Conservation (phyloP, 2,888 invertebrate species). For the Ennomos quercinarius region DNA sequence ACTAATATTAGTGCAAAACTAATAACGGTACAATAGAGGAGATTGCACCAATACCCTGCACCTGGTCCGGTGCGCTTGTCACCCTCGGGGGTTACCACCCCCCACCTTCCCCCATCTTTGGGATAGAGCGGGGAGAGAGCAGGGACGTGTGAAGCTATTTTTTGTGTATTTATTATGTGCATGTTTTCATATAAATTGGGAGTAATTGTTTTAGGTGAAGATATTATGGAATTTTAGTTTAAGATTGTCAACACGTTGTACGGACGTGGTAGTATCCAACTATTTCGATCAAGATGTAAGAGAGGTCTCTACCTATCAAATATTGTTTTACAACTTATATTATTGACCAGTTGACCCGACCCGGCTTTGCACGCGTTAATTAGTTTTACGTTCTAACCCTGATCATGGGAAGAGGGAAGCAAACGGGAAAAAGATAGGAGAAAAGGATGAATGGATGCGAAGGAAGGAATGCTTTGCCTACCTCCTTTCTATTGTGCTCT, state of each 20-base stretch:
- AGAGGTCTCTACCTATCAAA: too few relatives aligned
- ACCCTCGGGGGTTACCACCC: constrained; percentile 47
- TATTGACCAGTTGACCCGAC: too few relatives aligned
- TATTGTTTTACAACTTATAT: too few relatives aligned
- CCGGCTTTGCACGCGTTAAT: too few relatives aligned
- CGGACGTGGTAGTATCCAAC: too few relatives aligned
- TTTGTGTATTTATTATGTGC: constrained; percentile 62
- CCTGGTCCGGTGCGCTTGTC: constrained; percentile 66
- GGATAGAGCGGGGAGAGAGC: constrained; percentile 43
- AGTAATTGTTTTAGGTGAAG: constrained; percentile 27
- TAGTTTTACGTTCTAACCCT: too few relatives aligned
- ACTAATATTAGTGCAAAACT: constrained; percentile 57
- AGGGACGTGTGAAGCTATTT: constrained; percentile 69
- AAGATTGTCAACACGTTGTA: constrained; percentile 2
- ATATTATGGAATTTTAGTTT: constrained; percentile 11
- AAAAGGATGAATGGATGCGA: too few relatives aligned
- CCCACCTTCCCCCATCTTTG: constrained; percentile 32
- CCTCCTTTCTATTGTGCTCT: too few relatives aligned
- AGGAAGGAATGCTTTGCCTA: too few relatives aligned
- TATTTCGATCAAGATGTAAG: too few relatives aligned
- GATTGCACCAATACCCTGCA: constrained; percentile 74
- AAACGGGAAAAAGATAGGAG: too few relatives aligned
- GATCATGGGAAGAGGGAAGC: too few relatives aligned
- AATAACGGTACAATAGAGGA: constrained; percentile 66
- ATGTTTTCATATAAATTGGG: constrained; percentile 35